A percentile compares a stretch with the other conserved stretches of the same genome.
These are phyloP conservation scores for Bellardia pandia DNA, from an alignment of 2,888 invertebrate species.

Conservation along the genomic window DNA sequence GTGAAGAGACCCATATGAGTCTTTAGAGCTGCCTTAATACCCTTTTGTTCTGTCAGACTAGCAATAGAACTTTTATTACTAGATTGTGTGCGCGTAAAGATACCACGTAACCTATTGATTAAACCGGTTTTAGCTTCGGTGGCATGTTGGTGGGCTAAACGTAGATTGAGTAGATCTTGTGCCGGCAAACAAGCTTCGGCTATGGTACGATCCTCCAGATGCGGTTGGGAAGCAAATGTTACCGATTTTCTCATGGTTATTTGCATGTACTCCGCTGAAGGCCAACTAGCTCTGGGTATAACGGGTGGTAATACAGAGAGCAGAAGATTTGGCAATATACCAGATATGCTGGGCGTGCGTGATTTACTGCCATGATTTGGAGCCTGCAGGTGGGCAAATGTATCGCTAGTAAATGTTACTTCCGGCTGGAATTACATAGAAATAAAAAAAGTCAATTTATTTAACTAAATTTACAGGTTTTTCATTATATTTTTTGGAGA, in stretches of 20 bases:
- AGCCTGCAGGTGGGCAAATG: slow-evolving; percentile 74
- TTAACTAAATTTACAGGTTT: background rate
- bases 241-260: slow-evolving; percentile 86
- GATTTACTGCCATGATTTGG: slow-evolving; percentile 77
- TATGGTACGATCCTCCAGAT: slow-evolving; percentile 85
- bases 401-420: slow-evolving; percentile 80
- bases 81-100: slow-evolving; percentile 88
- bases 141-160: slow-evolving; percentile 85
- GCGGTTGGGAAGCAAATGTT: slow-evolving; percentile 88
- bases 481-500: background rate
- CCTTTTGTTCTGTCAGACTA: slow-evolving; percentile 86
- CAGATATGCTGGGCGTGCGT: slow-evolving; percentile 88
- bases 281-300: slow-evolving; percentile 91
- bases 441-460: background rate
- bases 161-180: slow-evolving; percentile 86
- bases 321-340: slow-evolving; percentile 89
- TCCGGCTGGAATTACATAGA: slow-evolving; percentile 77
- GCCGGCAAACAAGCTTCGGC: slow-evolving; percentile 85
- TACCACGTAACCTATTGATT: slow-evolving; percentile 85
- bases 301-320: slow-evolving; percentile 90
- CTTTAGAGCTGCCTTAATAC: slow-evolving; percentile 88
- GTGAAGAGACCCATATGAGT: slow-evolving; percentile 90
- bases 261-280: slow-evolving; percentile 88
- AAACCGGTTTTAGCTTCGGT: slow-evolving; percentile 85
- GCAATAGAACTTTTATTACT: slow-evolving; percentile 88